Evolutionary conservation across 1,140 invertebrate species (phyloP), one percentile per base, ranked within the genome.

Genomic region (Diorhabda sublineata): DNA sequence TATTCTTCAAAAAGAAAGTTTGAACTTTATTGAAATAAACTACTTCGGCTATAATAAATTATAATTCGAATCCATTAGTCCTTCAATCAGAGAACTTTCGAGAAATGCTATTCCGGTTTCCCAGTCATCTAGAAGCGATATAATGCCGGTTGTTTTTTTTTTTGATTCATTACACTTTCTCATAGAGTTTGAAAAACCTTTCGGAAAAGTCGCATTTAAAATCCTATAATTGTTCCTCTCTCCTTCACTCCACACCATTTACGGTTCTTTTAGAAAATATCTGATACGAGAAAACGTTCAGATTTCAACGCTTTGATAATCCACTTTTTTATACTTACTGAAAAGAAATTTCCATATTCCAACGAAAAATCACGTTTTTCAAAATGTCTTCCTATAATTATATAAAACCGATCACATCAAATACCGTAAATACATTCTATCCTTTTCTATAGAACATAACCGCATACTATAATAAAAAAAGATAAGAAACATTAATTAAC

Each of bases 41-140:
- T 52, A 52, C 47, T 52, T 52, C n/a, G 47, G n/a, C 47, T 52
- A 4, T 52, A 52, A 52, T 52, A 52, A 52, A 52, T 52, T 6
- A 52, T 52, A 52, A 52, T 52, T 52, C 47, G 47, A 52, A 52
- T 52, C 47, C 47, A 52, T 52, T 52, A 52, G 47, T 6, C n/a
- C 47, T 52, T 52, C 47, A 52, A 52, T 52, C n/a, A 52, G n/a
- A 52, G 2, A 8, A 52, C n/a, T 52, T 8, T 52, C 47, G 6
- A 52, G 47, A 52, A 52, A 52, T n/a, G 47, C 47, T 52, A 52
- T 52, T 52, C 47, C 47, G 3, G 47, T 52, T 52, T 52, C 47
- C 47, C 47, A 52, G 3, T 52, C n/a, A 8, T 52, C 47, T n/a
- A 52, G 47, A n/a, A 52, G 6, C 6, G n/a, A 52, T 8, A 52